Base-by-base conservation (phyloP, 1,140 invertebrate species). In the Lepidurus packardi region DNA sequence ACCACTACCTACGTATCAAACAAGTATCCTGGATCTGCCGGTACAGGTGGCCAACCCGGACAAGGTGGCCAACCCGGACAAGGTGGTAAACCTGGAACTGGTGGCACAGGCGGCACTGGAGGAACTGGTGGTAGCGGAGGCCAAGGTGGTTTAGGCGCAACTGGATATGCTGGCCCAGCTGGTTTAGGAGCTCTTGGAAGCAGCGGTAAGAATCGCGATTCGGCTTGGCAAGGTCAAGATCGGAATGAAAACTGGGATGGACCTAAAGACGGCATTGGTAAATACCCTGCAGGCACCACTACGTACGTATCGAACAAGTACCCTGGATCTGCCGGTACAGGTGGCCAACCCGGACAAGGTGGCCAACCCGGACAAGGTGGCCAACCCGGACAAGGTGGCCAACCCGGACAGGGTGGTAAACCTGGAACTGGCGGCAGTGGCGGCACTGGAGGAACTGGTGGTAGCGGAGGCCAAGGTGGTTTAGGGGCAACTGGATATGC, bases 61-160 rank as follows among this genome's bases (percentile, higher is more conserved):
- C 21, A 13, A 74, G 73, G 73, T 24, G 41, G 9, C 9, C 6
- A 16, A 10, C 45, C 45, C 4, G 73, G 73, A 25, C 21, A 13
- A 74, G 73, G 73, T 24, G 41, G 9, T 47, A 47, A 16, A 10
- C 45, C 45, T 43, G 75, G 65, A 53, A 79, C 21, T 42, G 21
- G 42, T 13, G n/a, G 43, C 13, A 13, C 16, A 21, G 79, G 78
- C 21, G 43, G 24, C 78, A 13, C 53, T 79, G 73, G 73, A 74
- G 78, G 21, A 13, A 77, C 42, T 45, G 78, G 47, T 77, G 82
- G 80, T 45, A 76, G 73, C 8, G 82, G 81, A n/a, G 41, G 77
- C 41, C 44, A 75, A 34, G 77, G 75, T 7, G 75, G 75, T 5
- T 43, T 77, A n/a, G 75, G 75, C 34, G 75, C 43, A 6, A 45